These are phyloP conservation scores for Macroglossus sobrinus DNA, from an alignment of 2,113 vertebrate species.

Conservation along the genomic window DNA sequence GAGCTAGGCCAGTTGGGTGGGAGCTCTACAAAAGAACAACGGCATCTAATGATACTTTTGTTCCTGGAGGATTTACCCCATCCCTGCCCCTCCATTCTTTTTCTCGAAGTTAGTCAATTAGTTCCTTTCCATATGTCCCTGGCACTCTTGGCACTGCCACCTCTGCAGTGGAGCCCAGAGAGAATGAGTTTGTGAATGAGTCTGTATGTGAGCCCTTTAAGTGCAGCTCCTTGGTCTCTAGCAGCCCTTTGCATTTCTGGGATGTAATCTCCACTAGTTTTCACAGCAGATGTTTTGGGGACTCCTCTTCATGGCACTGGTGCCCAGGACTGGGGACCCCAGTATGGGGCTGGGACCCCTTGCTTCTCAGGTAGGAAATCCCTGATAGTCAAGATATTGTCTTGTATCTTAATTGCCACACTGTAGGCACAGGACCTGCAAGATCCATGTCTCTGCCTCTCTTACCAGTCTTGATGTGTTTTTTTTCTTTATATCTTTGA, in stretches of 20 bases:
- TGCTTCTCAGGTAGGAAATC: neutral
- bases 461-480: too few relatives aligned
- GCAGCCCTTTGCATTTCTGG: neutral
- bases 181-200: neutral
- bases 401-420: neutral
- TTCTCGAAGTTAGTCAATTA: neutral
- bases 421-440: neutral
- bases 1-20: neutral
- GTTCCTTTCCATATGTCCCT: neutral
- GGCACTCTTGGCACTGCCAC: neutral
- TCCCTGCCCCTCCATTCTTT: neutral
- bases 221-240: neutral
- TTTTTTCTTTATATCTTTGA: neutral
- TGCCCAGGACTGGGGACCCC: neutral
- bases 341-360: neutral
- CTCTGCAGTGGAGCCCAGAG: neutral
- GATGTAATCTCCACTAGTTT: neutral
- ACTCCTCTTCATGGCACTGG: neutral
- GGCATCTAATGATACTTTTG: neutral
- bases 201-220: neutral
- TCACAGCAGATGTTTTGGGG: neutral
- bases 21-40: neutral
- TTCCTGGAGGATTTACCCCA: neutral
- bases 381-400: neutral
- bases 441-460: too few relatives aligned